phyloP scores from a whole-genome alignment of 53 echinoderm and acorn worm species.

The Echinarachnius parma region DNA sequence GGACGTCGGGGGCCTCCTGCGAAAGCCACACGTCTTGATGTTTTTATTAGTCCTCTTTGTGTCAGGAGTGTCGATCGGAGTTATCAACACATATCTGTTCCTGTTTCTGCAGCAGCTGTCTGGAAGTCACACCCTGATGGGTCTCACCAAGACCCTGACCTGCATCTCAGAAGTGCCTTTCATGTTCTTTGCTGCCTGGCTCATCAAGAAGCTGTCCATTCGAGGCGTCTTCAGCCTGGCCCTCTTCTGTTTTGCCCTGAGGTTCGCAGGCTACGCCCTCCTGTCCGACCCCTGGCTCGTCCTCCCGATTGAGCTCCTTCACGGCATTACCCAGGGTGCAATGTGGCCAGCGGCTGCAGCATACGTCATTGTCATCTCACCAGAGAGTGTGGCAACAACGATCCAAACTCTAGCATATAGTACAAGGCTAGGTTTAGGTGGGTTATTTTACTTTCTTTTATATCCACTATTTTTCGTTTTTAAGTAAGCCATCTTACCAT shows the following conservation, averaged over 20 bases:
- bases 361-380: constrained; percentile 51
- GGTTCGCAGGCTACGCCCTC: constrained; percentile 57
- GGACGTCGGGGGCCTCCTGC: constrained; percentile 40
- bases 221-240: constrained; percentile 56
- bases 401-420: constrained; percentile 54
- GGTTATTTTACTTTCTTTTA: constrained; percentile 6
- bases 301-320: constrained; percentile 67
- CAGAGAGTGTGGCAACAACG: constrained; percentile 62
- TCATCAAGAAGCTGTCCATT: constrained; percentile 68
- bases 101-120: constrained; percentile 74
- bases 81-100: constrained; percentile 71
- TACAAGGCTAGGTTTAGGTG: constrained; percentile 57
- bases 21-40: constrained; percentile 39
- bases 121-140: constrained; percentile 74
- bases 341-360: constrained; percentile 58
- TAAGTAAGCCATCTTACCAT: background rate
- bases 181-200: constrained; percentile 64
- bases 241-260: constrained; percentile 55
- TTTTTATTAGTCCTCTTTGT: constrained; percentile 50
- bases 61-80: constrained; percentile 62
- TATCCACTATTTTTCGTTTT: background rate
- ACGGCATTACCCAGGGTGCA: constrained; percentile 72
- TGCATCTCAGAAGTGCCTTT: constrained; percentile 82
- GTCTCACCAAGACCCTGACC: constrained; percentile 72
- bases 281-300: constrained; percentile 66